phyloP scores from a whole-genome alignment of 2,797 vertebrate genomes.

The Dallia pectoralis region DNA sequence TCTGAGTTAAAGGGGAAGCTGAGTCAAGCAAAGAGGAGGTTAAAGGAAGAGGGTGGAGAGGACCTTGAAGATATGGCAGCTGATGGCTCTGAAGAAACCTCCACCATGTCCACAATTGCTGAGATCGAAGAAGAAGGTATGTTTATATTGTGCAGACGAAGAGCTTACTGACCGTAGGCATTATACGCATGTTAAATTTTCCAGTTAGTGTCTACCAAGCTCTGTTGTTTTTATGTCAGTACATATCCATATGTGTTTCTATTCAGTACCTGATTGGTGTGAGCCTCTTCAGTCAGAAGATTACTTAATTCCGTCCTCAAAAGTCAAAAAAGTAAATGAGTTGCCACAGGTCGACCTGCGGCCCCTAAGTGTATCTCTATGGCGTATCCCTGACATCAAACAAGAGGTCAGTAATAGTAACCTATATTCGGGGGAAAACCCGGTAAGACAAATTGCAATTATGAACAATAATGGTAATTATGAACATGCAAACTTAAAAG shows the following conservation, averaged over 20 bases:
- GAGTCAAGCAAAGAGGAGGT: conserved; percentile 42
- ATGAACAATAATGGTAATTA: background rate
- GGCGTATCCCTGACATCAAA: conserved; percentile 47
- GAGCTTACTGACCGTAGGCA: background rate
- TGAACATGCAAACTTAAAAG: background rate
- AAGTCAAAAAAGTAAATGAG: background rate
- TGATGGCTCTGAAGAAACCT: background rate
- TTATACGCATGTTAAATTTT: background rate
- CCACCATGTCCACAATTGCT: background rate
- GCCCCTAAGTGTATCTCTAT: conserved; percentile 52
- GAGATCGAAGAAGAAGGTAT: conserved; percentile 6
- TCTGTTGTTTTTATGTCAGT: background rate
- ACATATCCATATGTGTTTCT: background rate
- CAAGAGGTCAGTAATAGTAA: conserved; percentile 52
- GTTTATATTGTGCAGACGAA: background rate
- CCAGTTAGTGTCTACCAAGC: background rate
- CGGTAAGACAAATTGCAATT: background rate
- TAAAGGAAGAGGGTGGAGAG: conserved; percentile 2
- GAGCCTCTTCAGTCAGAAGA: conserved; percentile 50
- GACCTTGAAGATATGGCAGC: background rate
- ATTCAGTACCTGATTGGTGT: conserved; percentile 64
- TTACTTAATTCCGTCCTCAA: background rate
- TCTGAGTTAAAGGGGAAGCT: conserved; percentile 55
- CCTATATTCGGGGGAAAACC: background rate
- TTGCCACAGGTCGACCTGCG: conserved; percentile 50